Conservation (phyloP, 2,888 invertebrate species). For the Drosophila kuntzei region DNA sequence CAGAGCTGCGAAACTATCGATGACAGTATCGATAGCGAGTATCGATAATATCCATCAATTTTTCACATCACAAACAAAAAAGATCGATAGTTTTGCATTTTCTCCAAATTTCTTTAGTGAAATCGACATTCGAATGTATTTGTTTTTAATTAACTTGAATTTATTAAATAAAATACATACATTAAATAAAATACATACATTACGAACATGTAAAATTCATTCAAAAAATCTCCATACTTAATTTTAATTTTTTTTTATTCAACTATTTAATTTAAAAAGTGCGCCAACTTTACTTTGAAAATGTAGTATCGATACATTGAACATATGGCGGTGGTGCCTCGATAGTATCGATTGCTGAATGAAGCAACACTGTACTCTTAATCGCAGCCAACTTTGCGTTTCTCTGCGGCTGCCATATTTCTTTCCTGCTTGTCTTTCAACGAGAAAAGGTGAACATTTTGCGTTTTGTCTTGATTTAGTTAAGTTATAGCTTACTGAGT, state of each 20-base stretch:
- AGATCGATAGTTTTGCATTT: not conserved
- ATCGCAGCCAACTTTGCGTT: conserved; percentile 74
- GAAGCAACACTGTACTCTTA: conserved; percentile 51
- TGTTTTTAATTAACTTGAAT: too few species aligned
- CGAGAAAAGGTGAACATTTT: conserved; percentile 84
- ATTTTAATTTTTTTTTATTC: too few species aligned
- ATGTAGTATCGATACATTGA: conserved; percentile 38
- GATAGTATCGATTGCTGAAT: conserved; percentile 16
- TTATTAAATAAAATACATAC: too few species aligned
- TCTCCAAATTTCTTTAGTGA: too few species aligned
- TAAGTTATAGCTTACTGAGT: conserved; percentile 58
- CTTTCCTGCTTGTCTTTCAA: conserved; percentile 85
- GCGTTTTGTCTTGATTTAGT: conserved; percentile 74
- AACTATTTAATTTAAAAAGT: not conserved
- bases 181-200: too few species aligned
- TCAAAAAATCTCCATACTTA: too few species aligned
- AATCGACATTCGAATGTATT: too few species aligned
- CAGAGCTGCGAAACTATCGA: conserved; percentile 18
- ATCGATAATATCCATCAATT: not conserved
- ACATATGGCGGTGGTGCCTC: not conserved
- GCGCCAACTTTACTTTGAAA: not conserved
- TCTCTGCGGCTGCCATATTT: conserved; percentile 73
- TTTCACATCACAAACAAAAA: not conserved
- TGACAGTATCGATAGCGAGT: not conserved
- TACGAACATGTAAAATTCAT: too few species aligned